A percentile compares a stretch with the other conserved stretches of the same genome.
phyloP scores from a whole-genome alignment of 1,140 invertebrate species.

The Drosophila equinoxialis region DNA sequence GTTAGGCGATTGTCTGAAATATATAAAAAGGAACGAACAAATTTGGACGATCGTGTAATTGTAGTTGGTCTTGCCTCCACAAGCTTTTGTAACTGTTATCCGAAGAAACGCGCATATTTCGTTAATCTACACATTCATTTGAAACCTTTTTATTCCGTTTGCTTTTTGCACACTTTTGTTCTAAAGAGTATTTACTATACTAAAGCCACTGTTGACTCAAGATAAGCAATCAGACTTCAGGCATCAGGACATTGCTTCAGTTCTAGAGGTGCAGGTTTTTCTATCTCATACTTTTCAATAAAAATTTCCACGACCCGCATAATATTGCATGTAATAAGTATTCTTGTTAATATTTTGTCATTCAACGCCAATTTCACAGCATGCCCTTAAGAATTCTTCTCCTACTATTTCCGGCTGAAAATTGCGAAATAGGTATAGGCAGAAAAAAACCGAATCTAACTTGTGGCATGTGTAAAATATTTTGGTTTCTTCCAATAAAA shows the following conservation, averaged over 20 bases:
- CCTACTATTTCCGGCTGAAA: constrained; percentile 39
- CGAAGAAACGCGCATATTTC: constrained; percentile 25
- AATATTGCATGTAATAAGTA: constrained; percentile 9
- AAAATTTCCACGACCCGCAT: too few relatives aligned
- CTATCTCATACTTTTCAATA: neutral
- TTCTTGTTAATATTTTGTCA: too few relatives aligned
- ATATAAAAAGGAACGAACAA: constrained; percentile 11
- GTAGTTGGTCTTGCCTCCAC: constrained; percentile 41
- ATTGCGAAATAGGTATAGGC: constrained; percentile 40
- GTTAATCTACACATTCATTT: neutral
- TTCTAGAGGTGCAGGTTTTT: neutral
- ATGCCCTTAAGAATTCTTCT: neutral
- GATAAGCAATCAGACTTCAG: constrained; percentile 33
- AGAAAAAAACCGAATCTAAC: constrained; percentile 9
- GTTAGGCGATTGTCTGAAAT: constrained; percentile 59
- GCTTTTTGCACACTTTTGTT: neutral
- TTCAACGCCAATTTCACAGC: neutral
- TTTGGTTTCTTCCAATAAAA: too few relatives aligned
- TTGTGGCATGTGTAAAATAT: too few relatives aligned
- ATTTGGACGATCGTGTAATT: constrained; percentile 53
- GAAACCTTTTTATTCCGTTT: neutral
- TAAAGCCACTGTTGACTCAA: constrained; percentile 6
- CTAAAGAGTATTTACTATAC: neutral
- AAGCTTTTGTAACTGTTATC: constrained; percentile 37
- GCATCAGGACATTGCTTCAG: constrained; percentile 29